phyloP scores from a whole-genome alignment of 53 echinoderm and acorn worm species.

The Actinopyga echinites region DNA sequence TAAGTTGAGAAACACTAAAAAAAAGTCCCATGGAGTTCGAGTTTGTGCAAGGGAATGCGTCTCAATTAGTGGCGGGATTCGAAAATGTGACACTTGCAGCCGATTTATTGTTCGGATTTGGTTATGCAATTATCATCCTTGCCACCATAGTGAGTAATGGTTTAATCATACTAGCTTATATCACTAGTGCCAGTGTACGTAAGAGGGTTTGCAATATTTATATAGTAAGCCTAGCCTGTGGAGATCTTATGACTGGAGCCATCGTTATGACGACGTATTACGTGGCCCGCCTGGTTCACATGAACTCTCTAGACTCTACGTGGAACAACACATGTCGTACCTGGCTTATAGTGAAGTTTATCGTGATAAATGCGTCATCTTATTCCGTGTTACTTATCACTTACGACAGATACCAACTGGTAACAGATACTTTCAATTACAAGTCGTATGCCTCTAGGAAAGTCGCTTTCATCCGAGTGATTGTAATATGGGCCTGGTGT shows the following conservation, averaged over 20 bases:
- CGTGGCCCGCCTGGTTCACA: neutral
- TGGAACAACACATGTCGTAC: neutral
- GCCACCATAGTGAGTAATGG: conserved; percentile 9
- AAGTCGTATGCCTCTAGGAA: neutral
- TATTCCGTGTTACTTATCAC: conserved; percentile 28
- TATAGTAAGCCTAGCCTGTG: conserved; percentile 8
- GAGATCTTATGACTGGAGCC: conserved; percentile 6
- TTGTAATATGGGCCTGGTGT: conserved; percentile 15
- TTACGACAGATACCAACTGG: conserved; percentile 21
- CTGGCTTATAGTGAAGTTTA: conserved; percentile 11
- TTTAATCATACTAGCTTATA: conserved; percentile 18
- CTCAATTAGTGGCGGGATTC: neutral
- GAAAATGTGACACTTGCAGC: neutral
- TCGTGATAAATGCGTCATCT: conserved; percentile 19
- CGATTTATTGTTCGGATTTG: neutral
- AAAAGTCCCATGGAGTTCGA: too few species aligned
- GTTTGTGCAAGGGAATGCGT: too few species aligned
- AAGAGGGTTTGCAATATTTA: conserved; percentile 21
- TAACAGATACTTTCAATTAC: conserved; percentile 30
- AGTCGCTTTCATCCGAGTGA: neutral
- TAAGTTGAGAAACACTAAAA: too few species aligned
- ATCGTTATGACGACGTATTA: conserved; percentile 15
- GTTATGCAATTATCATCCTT: conserved; percentile 2
- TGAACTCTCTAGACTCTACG: neutral
- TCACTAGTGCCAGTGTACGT: neutral